A percentile compares a stretch with the other conserved stretches of the same genome.
Conservation (phyloP, 2,113 vertebrate species). For the Albula glossodonta region DNA sequence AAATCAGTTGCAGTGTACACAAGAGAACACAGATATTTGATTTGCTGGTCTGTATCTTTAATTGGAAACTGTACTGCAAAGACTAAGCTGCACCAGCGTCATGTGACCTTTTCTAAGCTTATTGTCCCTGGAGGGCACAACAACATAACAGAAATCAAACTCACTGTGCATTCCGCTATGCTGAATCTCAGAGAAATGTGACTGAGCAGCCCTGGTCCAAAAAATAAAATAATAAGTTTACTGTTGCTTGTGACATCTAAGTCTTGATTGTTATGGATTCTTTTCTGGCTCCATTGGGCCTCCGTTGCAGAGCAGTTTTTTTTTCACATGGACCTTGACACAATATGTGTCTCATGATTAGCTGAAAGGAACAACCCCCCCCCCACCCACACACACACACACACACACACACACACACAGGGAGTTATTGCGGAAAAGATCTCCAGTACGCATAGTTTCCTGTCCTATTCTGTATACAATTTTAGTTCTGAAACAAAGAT, state of each 20-base stretch:
- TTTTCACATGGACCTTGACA: neutral
- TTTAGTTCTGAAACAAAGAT: neutral
- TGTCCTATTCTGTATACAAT: too few species aligned
- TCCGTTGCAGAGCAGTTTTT: neutral
- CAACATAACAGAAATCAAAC: neutral
- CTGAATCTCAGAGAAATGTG: neutral
- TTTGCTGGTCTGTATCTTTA: neutral
- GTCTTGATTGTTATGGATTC: neutral
- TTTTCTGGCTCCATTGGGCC: neutral
- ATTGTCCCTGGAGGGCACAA: neutral
- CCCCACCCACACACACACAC: too few species aligned
- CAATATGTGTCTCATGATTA: too few species aligned
- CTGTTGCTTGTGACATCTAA: neutral
- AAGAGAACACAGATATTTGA: neutral
- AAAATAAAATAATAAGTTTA: neutral
- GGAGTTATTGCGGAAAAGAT: too few species aligned
- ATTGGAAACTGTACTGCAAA: neutral
- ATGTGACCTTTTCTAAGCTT: neutral
- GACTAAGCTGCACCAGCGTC: neutral
- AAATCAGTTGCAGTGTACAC: too few species aligned
- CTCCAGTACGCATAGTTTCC: too few species aligned
- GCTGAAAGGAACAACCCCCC: too few species aligned
- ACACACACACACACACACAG: too few species aligned
- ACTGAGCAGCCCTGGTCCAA: neutral
- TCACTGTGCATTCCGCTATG: neutral